Base-by-base conservation (phyloP, 1,140 invertebrate species). In the Ceratoteleas bidentatus region DNA sequence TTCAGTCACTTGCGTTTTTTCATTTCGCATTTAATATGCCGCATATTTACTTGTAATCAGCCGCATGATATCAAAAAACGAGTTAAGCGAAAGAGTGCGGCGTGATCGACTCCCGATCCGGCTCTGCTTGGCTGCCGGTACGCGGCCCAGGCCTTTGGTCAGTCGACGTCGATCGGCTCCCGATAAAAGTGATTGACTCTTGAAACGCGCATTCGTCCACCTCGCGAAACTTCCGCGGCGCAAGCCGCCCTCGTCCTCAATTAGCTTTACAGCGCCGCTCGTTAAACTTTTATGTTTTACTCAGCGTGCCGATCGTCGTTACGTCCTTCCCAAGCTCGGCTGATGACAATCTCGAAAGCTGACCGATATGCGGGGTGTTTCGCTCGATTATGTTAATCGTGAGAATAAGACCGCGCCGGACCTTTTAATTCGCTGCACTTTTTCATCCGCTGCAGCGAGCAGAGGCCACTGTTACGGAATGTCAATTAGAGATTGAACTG, bases 221-320 rank as follows among this genome's bases (percentile, higher is more conserved):
- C 64, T 74, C 50, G 76, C 66, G 49, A 78, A 83, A 65, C 60
- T 47, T 65, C 64, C 45, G 57, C 43, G 76, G 65, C 72, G 72
- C 80, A 79, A 80, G 58, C 75, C 81, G 52, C 76, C 75, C 79
- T 78, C 75, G 65, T 81, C 75, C 80, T 86, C 82, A 85, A 87
- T 85, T 84, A 84, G 83, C 76, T 85, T 85, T 84, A 83, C 83
- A 83, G 74, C 79, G 72, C 79, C 75, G 85, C 83, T 85, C 79
- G 83, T 87, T 85, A 85, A 85, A 84, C 76, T 81, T 87, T 85
- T 87, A 85, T 73, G 79, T 85, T 87, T 87, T 85, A 85, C 77
- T 87, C 76, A 85, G 73, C 70, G 49, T 49, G 49, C 34, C 53
- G 32, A 14, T 47, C 24, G 38, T 79, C 61, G 77, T 85, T 83